A percentile compares a stretch with the other conserved stretches of the same genome.
Evolutionary conservation across 2,888 invertebrate species (phyloP).

Genomic region (Odontothrips loti): DNA sequence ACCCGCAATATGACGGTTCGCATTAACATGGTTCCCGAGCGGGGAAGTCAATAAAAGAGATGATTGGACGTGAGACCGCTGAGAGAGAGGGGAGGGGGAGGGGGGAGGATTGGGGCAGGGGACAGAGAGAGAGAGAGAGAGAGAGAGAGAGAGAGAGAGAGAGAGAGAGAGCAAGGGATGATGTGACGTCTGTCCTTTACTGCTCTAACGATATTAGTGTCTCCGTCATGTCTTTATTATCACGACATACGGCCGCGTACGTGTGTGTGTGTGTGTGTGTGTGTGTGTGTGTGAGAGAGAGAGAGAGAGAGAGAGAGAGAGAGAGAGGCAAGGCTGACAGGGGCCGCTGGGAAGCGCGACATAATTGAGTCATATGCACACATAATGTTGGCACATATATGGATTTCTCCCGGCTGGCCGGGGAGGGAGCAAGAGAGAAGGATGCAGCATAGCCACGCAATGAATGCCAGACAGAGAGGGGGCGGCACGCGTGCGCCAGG

Average conservation of each 20-base stretch:
- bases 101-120: background rate
- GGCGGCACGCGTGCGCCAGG: too few relatives aligned
- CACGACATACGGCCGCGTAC: background rate
- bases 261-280: background rate
- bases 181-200: constrained; percentile 18
- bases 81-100: background rate
- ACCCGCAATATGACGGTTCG: too few relatives aligned
- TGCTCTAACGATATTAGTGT: constrained; percentile 23
- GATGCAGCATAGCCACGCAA: background rate
- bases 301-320: background rate
- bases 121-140: background rate
- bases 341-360: background rate
- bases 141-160: background rate
- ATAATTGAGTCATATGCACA: constrained; percentile 22
- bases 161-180: background rate
- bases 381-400: constrained; percentile 1
- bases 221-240: constrained; percentile 23
- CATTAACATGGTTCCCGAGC: too few relatives aligned
- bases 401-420: too few relatives aligned
- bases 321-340: constrained; percentile 3
- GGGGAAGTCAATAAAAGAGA: too few relatives aligned
- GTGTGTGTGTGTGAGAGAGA: background rate
- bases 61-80: too few relatives aligned
- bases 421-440: background rate
- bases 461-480: too few relatives aligned